Base-by-base conservation (phyloP, 2,888 invertebrate genomes). In the Papilio gigon region DNA sequence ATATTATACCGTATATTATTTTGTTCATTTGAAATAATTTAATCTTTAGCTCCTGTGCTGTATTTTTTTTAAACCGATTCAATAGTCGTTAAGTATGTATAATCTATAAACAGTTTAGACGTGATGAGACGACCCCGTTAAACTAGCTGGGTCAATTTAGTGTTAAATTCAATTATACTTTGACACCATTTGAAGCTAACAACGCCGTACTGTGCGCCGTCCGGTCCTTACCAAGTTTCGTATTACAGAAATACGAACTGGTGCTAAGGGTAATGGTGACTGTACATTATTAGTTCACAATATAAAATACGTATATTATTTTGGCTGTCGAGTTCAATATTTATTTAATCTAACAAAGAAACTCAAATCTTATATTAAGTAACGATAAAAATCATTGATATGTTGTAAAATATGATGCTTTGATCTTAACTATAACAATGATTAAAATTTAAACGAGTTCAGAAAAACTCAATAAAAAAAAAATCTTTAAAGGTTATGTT, bases 1-100 rank as follows among this genome's bases (percentile, higher is more conserved):
- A 78, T 77, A 78, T 76, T 79, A 71, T 77, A 77, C 75, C 76
- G 72, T 74, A 77, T 63, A 44, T 65, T 65, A 63, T 66, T 59
- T 40, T 62, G 53, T 44, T n/a, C n/a, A n/a, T n/a, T n/a, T n/a
- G n/a, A n/a, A n/a, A n/a, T n/a, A n/a, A n/a, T n/a, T n/a, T n/a
- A n/a, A n/a, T n/a, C n/a, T n/a, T n/a, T 6, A 35, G 33, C 33
- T 35, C 11, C 33, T 9, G 9, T n/a, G 14, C 14, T n/a, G 4
- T 14, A n/a, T 14, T 40, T 14, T n/a, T 40, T 40, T 40, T 40
- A 40, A 40, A 40, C 5, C n/a, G 42, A 5, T 42, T 17, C 42
- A 17, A n/a, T n/a, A 40, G 1, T 17, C 4, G 17, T 17, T 17
- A 58, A 17, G 33, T 33, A 53, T 25, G 40, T 30, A n/a, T n/a